These are phyloP conservation scores for Rhamnusium bicolor DNA, from an alignment of 2,888 invertebrate genomes.

Conservation along the genomic window DNA sequence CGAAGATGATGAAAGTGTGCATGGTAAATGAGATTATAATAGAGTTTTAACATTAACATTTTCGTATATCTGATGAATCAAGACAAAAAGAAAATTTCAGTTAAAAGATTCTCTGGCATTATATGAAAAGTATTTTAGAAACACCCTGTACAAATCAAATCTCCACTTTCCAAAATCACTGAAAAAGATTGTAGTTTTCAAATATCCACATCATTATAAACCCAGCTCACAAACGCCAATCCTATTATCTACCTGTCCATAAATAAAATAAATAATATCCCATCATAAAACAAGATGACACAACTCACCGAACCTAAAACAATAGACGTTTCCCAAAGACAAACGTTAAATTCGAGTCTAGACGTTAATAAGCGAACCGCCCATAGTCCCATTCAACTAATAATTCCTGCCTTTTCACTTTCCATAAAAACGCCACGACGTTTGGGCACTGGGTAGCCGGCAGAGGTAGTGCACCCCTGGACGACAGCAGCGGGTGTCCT, in stretches of 20 bases:
- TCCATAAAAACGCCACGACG: constrained; percentile 29
- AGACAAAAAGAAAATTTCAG: no score
- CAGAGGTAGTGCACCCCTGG: constrained; percentile 43
- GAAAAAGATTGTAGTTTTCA: background rate
- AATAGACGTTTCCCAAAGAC: constrained; percentile 43
- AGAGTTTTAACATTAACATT: no score
- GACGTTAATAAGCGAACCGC: constrained; percentile 51
- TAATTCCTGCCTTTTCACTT: constrained; percentile 20
- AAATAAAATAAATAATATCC: constrained; percentile 43
- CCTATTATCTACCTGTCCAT: constrained; percentile 41
- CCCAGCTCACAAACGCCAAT: background rate
- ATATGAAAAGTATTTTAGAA: no score
- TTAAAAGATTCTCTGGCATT: no score
- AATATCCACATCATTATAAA: background rate
- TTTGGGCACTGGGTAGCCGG: constrained; percentile 14
- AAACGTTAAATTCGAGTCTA: constrained; percentile 49
- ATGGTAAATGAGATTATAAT: no score
- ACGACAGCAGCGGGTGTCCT: constrained; percentile 54
- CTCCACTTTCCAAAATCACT: no score
- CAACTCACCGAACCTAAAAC: constrained; percentile 39
- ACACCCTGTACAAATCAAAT: no score
- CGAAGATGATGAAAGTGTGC: no score
- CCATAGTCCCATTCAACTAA: constrained; percentile 32
- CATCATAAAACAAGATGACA: constrained; percentile 45
- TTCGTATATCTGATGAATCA: no score